Evolutionary conservation across 2,113 vertebrate species (phyloP).

Genomic region (Myotis yumanensis): DNA sequence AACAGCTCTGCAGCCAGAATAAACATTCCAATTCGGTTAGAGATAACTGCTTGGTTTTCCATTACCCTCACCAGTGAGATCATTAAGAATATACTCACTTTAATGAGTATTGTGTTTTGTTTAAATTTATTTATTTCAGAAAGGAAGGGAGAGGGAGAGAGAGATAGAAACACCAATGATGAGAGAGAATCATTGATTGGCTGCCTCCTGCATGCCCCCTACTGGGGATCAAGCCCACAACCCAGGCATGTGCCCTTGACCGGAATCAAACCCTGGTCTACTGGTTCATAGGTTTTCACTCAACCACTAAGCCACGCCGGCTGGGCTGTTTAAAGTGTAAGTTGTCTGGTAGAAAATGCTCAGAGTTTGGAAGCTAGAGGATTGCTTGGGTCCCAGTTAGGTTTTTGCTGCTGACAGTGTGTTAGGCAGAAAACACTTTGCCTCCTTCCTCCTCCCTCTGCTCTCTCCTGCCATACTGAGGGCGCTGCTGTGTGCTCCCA

Average conservation of each 20-base stretch:
- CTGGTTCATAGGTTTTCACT: no score
- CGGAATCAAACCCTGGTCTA: no score
- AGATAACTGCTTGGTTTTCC: constrained; percentile 64
- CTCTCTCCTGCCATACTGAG: no score
- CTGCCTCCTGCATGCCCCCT: no score
- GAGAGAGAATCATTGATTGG: no score
- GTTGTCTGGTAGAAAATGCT: neutral
- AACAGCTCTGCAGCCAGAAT: constrained; percentile 59
- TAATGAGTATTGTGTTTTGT: constrained; percentile 44
- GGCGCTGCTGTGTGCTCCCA: neutral
- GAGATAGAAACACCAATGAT: no score
- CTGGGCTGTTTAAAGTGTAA: constrained; percentile 7
- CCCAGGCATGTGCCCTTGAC: no score
- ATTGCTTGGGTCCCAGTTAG: neutral
- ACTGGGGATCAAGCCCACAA: no score
- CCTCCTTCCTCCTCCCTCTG: no score
- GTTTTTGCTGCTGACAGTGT: neutral
- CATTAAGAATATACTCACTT: constrained; percentile 6
- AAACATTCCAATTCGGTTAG: constrained; percentile 65
- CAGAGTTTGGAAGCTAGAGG: neutral
- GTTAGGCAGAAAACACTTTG: neutral
- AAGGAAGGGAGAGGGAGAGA: no score
- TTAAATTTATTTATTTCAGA: neutral
- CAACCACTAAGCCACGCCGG: no score
- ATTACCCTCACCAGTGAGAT: constrained; percentile 58